These are phyloP conservation scores for Eidolon helvum DNA, from an alignment of 2,113 vertebrate species.

Conservation along the genomic window DNA sequence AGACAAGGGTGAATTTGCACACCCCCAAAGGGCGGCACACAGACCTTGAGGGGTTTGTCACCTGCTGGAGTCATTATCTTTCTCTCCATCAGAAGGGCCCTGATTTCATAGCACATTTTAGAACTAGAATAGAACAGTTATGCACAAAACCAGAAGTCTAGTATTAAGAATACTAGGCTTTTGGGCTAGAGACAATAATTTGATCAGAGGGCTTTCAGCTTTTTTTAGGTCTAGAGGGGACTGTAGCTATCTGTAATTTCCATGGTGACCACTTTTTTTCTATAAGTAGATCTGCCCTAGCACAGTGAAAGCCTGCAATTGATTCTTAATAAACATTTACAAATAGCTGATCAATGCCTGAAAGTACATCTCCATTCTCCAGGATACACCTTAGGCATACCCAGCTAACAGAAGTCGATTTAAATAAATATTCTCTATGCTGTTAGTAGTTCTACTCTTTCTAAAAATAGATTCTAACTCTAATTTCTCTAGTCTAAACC, in stretches of 20 bases:
- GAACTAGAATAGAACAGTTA: not conserved
- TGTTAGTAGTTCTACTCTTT: not conserved
- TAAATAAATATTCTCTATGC: not conserved
- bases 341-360: not conserved
- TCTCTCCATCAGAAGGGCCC: not conserved
- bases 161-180: not conserved
- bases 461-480: slow-evolving; percentile 14
- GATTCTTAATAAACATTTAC: slow-evolving; percentile 35
- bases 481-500: not conserved
- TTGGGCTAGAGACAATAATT: not conserved
- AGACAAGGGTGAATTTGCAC: not conserved
- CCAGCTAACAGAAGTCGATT: not conserved
- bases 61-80: not conserved
- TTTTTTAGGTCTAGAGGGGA: not conserved
- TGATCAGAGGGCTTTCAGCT: slow-evolving; percentile 2
- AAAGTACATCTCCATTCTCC: not conserved
- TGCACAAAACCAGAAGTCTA: not conserved
- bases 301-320: not conserved
- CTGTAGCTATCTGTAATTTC: not conserved
- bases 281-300: not conserved
- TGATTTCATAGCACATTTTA: not conserved
- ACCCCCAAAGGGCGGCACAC: not conserved
- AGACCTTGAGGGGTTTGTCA: not conserved
- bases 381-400: not conserved
- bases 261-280: not conserved